Percentiles rank a stretch among this genome's conserved stretches.
phyloP scores from a whole-genome alignment of 2,797 vertebrate genomes.

The Myotis planiceps region DNA sequence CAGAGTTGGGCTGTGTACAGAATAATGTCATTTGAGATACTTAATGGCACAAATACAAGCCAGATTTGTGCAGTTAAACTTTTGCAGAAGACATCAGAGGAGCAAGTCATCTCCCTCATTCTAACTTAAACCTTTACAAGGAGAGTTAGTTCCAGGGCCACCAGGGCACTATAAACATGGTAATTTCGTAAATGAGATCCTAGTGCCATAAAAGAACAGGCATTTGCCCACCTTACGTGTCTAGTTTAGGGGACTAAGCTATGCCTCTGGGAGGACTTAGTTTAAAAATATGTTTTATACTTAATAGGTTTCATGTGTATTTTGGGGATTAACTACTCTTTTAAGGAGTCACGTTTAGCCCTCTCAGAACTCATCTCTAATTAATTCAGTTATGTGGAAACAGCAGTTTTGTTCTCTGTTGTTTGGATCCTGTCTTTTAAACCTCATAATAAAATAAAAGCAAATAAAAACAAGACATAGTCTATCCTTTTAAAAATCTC shows the following conservation, averaged over 20 bases:
- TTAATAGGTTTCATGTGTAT: slow-evolving; percentile 50
- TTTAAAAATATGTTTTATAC: slow-evolving; percentile 42
- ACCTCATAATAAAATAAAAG: slow-evolving; percentile 17
- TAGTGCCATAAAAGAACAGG: slow-evolving; percentile 23
- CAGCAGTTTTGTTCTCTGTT: neutral
- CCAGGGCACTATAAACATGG: neutral
- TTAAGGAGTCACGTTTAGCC: neutral
- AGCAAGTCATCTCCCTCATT: slow-evolving; percentile 10
- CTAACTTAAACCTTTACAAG: slow-evolving; percentile 39
- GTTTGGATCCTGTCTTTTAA: neutral
- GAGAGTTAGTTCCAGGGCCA: slow-evolving; percentile 31
- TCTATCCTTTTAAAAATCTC: neutral
- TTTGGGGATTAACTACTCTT: neutral
- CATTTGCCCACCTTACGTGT: slow-evolving; percentile 21
- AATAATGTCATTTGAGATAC: neutral
- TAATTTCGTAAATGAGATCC: slow-evolving; percentile 56
- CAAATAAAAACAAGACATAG: neutral
- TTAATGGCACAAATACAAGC: slow-evolving; percentile 22
- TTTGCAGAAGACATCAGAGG: slow-evolving; percentile 26
- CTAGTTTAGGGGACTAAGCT: slow-evolving; percentile 27
- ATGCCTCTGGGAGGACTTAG: slow-evolving; percentile 24
- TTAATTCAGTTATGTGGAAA: slow-evolving; percentile 33
- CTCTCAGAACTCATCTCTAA: slow-evolving; percentile 18
- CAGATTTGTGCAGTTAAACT: neutral
- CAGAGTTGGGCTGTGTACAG: neutral